These are phyloP conservation scores for Ceratoteleas bidentatus DNA, from an alignment of 1,140 invertebrate species.

Conservation along the genomic window DNA sequence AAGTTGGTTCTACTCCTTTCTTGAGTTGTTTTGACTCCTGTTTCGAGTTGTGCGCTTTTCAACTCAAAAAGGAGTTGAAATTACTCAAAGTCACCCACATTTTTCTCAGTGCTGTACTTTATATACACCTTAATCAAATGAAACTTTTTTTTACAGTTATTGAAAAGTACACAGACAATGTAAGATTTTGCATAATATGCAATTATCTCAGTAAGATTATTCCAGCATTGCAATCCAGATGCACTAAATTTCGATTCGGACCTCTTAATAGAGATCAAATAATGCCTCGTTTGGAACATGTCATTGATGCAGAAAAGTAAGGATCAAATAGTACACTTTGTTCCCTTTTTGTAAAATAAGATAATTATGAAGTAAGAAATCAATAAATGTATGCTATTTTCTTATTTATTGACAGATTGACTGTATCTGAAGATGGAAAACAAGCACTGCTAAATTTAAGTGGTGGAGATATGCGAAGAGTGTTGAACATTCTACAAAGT, in stretches of 20 bases:
- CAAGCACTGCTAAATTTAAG: slow-evolving; percentile 94
- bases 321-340: slow-evolving; percentile 34
- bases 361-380: background rate
- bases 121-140: background rate
- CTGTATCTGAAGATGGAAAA: slow-evolving; percentile 94
- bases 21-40: no score
- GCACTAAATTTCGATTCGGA: slow-evolving; percentile 98
- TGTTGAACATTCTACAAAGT: slow-evolving; percentile 97
- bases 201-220: slow-evolving; percentile 99
- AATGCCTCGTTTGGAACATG: slow-evolving; percentile 92
- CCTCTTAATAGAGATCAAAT: slow-evolving; percentile 94
- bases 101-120: no score
- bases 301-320: slow-evolving; percentile 93
- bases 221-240: slow-evolving; percentile 98
- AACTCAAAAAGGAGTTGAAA: no score
- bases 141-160: slow-evolving; percentile 87
- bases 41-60: no score
- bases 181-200: slow-evolving; percentile 99
- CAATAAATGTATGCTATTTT: background rate
- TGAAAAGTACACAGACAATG: slow-evolving; percentile 99
- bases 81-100: no score
- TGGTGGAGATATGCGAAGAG: slow-evolving; percentile 98
- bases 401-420: slow-evolving; percentile 84
- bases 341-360: background rate
- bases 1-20: no score